These are phyloP conservation scores for Pheosia tremula DNA, from an alignment of 2,888 invertebrate species.

Conservation along the genomic window DNA sequence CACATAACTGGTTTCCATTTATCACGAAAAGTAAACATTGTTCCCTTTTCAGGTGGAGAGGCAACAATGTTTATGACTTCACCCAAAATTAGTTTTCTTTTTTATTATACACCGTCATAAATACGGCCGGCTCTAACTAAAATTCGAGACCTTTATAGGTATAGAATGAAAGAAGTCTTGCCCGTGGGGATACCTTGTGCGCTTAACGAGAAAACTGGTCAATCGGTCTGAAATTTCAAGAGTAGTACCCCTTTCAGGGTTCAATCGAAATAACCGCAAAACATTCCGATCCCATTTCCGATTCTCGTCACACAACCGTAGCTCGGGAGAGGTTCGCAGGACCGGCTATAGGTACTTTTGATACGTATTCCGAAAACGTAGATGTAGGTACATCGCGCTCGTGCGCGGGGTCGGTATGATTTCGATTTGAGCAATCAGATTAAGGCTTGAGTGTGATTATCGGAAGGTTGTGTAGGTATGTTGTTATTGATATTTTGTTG, in stretches of 20 bases:
- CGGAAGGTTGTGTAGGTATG: constrained; percentile 10
- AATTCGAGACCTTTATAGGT: constrained; percentile 40
- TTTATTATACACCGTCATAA: constrained; percentile 42
- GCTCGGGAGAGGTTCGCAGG: constrained; percentile 56
- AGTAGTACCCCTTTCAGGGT: constrained; percentile 71
- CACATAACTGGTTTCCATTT: not conserved
- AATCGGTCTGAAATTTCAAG: constrained; percentile 68
- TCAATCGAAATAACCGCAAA: constrained; percentile 79
- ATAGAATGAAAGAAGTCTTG: constrained; percentile 52
- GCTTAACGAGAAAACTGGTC: constrained; percentile 65
- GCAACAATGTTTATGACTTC: constrained; percentile 38
- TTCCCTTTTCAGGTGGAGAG: constrained; percentile 14
- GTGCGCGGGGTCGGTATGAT: constrained; percentile 35
- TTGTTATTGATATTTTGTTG: constrained; percentile 5
- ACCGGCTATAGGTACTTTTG: constrained; percentile 54
- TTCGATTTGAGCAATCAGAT: constrained; percentile 30
- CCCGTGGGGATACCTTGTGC: constrained; percentile 54
- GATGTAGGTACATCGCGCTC: constrained; percentile 14
- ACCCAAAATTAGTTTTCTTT: constrained; percentile 44
- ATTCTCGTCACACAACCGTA: constrained; percentile 77
- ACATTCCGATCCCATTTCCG: constrained; percentile 73
- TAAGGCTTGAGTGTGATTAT: constrained; percentile 19
- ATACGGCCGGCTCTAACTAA: constrained; percentile 48
- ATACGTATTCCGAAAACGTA: constrained; percentile 55
- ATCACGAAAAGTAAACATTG: not conserved